Percentiles rank a stretch among this genome's conserved stretches.
Conservation (phyloP, 2,797 vertebrate species). For the Acanthopagrus latus region DNA sequence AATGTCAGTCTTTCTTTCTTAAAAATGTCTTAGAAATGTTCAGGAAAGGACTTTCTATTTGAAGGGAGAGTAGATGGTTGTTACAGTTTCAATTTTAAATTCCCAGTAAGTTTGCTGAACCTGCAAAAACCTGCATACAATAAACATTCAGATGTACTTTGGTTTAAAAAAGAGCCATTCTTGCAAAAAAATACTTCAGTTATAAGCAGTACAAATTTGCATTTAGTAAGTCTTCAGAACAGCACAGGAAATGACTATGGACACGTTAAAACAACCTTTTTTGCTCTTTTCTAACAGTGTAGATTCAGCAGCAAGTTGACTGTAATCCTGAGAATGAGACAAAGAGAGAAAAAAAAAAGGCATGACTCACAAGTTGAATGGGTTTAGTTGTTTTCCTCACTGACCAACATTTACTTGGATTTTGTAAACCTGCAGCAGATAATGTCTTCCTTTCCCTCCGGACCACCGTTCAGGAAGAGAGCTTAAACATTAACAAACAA, state of each 20-base stretch:
- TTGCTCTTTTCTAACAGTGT: neutral
- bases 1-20: neutral
- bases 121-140: neutral
- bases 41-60: neutral
- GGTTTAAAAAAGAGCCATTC: neutral
- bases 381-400: conserved; percentile 4
- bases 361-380: conserved; percentile 25
- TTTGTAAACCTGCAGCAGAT: conserved; percentile 15
- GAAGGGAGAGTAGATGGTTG: neutral
- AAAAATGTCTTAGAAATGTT: neutral
- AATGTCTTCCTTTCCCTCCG: neutral
- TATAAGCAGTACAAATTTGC: neutral
- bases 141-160: neutral
- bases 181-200: neutral
- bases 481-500: conserved; percentile 26
- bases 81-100: neutral
- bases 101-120: neutral
- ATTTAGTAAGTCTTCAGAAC: too few relatives aligned
- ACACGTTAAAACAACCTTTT: neutral
- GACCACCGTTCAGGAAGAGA: neutral
- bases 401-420: neutral
- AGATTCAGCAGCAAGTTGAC: neutral
- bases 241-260: neutral
- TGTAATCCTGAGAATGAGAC: neutral
- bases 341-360: neutral